phyloP scores from a whole-genome alignment of 2,113 vertebrate genomes.

The Zosterops hypoxanthus region DNA sequence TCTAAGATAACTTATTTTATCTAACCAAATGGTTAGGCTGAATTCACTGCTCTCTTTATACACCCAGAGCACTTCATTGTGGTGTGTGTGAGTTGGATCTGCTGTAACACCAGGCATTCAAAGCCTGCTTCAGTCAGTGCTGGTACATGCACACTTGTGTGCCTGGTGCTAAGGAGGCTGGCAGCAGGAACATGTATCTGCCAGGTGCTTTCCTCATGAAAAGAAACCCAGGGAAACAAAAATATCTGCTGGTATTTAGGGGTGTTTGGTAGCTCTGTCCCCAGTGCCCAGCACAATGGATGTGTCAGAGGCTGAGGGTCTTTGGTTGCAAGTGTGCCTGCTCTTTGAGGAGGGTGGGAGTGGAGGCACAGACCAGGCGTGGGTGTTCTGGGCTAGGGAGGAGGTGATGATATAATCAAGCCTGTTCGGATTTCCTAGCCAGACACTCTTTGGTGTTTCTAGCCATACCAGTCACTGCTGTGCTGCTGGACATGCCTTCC shows the following conservation, averaged over 20 bases:
- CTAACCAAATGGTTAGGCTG: not conserved
- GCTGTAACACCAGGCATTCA: not conserved
- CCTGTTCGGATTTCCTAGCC: not conserved
- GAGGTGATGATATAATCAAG: not conserved
- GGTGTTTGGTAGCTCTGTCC: not conserved
- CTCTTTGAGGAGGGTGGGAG: not conserved
- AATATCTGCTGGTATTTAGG: not conserved
- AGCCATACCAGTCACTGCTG: not conserved
- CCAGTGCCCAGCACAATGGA: not conserved
- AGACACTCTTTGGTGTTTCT: not conserved
- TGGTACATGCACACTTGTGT: not conserved
- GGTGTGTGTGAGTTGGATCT: conserved; percentile 2
- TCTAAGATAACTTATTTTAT: not conserved
- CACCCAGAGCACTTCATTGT: not conserved
- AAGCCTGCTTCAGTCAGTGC: not conserved
- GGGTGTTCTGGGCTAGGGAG: not conserved
- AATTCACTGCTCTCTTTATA: conserved; percentile 6
- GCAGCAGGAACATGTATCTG: not conserved
- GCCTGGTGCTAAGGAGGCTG: not conserved
- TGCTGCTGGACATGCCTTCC: not conserved
- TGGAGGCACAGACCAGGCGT: not conserved
- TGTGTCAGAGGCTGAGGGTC: not conserved
- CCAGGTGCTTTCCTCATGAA: rapidly evolving
- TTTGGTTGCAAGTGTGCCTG: not conserved
- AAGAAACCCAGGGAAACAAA: not conserved